Base-by-base conservation (phyloP, 92 coral and sea anemone species). In the Palythoa caribaeorum region DNA sequence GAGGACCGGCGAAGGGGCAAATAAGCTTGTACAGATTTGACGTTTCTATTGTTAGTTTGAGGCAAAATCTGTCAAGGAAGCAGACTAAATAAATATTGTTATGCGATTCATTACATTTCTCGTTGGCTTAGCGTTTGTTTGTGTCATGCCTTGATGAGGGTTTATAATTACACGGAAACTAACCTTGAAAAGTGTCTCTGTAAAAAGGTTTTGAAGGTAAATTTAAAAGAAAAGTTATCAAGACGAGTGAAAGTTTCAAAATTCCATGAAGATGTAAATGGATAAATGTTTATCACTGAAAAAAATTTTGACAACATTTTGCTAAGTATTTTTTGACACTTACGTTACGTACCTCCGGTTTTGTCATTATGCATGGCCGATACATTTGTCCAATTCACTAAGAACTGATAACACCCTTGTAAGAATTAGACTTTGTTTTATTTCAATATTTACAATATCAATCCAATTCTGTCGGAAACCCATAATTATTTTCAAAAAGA, bases 1-100 rank as follows among this genome's bases (percentile, higher is more conserved):
- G 70, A 17, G 20, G 21, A 14, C n/a, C 21, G 8, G 40, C 15
- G 55, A 73, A 37, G 19, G 38, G 21, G 19, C 38, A 40, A 73
- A 5, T 48, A 16, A 13, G 54, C 2, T 40, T 10, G n/a, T 16
- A 10, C 1, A 39, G 62, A 9, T 76, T 76, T 76, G 80, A 76
- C 65, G 36, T 76, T 39, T 51, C 39, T 52, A 20, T 75, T 75
- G 79, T 76, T 52, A 50, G 16, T 76, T 50, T 21, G 8, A 76
- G 59, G 50, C 40, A 11, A 76, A 76, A 76, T n/a, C 62, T 52
- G 63, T 76, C 80, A 76, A 12, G 20, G 35, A 52, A 20, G 8
- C 13, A 76, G 63, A 9, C 80, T 48, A 35, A 21, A 12, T 76
- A 76, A 76, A 76, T 51, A 44, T 3, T 44, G 50, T 44, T 12